Evolutionary conservation across 1,140 invertebrate genomes (phyloP).

Genomic region (Idris sp.): DNA sequence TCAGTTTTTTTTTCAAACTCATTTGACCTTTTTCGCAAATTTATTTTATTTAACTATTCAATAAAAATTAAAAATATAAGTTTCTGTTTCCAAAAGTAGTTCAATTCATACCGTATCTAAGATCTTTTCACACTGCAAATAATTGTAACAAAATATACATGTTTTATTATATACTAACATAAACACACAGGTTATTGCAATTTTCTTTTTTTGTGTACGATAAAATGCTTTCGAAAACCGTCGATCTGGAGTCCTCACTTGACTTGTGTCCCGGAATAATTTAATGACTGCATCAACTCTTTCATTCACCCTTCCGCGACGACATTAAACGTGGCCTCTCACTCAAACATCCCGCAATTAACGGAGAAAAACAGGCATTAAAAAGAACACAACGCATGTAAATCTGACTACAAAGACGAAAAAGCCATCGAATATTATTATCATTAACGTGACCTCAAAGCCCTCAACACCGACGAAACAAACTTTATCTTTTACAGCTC

Average conservation of each 20-base stretch:
- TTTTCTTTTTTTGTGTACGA: conserved; percentile 34
- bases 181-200: no score
- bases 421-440: conserved; percentile 26
- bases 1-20: conserved; percentile 6
- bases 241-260: conserved; percentile 55
- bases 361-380: conserved; percentile 23
- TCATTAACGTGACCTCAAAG: conserved; percentile 11
- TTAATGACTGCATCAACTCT: conserved; percentile 61
- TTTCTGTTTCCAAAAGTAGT: no score
- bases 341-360: conserved; percentile 54
- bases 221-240: conserved; percentile 55
- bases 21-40: no score
- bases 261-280: conserved; percentile 59
- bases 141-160: no score
- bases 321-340: conserved; percentile 38
- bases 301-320: conserved; percentile 53
- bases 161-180: no score
- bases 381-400: conserved; percentile 13
- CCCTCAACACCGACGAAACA: conserved; percentile 6
- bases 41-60: no score
- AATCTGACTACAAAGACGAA: conserved; percentile 19
- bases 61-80: no score
- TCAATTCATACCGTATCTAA: no score
- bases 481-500: not conserved
- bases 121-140: no score